These are phyloP conservation scores for Heliconius erato DNA, from an alignment of 2,888 invertebrate genomes.

Conservation along the genomic window DNA sequence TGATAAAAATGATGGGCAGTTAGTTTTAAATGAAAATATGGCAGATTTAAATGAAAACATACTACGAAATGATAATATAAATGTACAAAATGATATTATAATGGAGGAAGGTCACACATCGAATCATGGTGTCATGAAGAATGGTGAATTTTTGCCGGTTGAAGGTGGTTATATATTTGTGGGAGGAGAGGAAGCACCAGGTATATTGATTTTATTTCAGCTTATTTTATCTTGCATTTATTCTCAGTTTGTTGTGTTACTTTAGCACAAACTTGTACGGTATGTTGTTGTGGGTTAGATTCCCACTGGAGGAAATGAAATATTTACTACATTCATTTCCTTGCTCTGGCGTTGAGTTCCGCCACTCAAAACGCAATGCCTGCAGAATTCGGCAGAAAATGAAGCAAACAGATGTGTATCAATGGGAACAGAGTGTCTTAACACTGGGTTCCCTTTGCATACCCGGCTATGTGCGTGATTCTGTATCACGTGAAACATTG, in stretches of 20 bases:
- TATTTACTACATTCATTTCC: no score
- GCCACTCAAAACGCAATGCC: no score
- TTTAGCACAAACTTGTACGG: background rate
- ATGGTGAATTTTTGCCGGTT: slow-evolving; percentile 72
- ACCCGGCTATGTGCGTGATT: no score
- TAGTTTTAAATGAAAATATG: background rate
- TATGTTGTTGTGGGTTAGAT: slow-evolving; percentile 15
- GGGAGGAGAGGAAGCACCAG: slow-evolving; percentile 62
- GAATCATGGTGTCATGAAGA: slow-evolving; percentile 63
- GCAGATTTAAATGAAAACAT: background rate
- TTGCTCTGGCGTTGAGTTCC: no score
- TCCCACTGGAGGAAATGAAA: background rate
- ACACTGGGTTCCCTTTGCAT: no score
- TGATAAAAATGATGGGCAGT: background rate
- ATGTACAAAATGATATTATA: slow-evolving; percentile 62
- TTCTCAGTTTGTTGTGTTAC: no score
- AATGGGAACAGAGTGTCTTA: no score
- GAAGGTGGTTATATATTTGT: slow-evolving; percentile 80
- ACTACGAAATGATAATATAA: background rate
- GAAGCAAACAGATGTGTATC: no score
- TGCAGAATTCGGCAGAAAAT: no score
- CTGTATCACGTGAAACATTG: no score
- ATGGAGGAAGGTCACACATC: slow-evolving; percentile 69
- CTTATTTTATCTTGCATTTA: no score
- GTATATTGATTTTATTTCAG: slow-evolving; percentile 56